Evolutionary conservation across 2,888 invertebrate genomes (phyloP), one percentile per base, ranked within the genome.

Genomic region (Athalia circularis): DNA sequence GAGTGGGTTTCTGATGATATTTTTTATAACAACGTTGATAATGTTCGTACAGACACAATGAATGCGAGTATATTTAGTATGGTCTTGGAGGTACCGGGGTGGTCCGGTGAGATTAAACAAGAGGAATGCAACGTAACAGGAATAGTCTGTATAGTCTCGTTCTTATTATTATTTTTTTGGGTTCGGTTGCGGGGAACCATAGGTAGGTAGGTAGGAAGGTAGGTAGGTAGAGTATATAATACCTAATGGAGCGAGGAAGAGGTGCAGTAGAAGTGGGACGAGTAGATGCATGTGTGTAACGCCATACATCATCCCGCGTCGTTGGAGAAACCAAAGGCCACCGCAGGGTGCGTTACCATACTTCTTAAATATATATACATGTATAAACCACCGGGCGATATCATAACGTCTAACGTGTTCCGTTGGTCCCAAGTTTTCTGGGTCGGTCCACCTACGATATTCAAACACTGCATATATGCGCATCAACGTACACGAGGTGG

Each of bases 271-370:
- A 81, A 59, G 82, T 79, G 80, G 79, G 79, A 79, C 57, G 70
- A 65, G 80, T 65, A 83, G 82, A 85, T 86, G 86, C 86, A 86
- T 87, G 87, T 87, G 88, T 88, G 88, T 88, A 89, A 88, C 88
- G 89, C 90, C 88, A 90, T 90, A 87, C 87, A 90, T 90, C 90
- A 90, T 89, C 87, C 87, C 89, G 87, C 85, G 87, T 87, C 86
- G 83, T 84, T 85, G 81, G 86, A 86, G 86, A 87, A 75, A 88
- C 84, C 88, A 89, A 88, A 89, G 89, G 87, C 89, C 89, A 89
- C 89, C 88, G 88, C 88, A 84, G 88, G 89, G 86, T 88, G 87
- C 87, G 88, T 87, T 89, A 87, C 86, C 84, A 84, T 86, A 83
- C 83, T 87, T 87, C 75, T 75, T 57, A 75, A 62, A 75, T 52